Conservation (phyloP, 2,113 vertebrate genomes). For the Apistogramma diplotaenia region DNA sequence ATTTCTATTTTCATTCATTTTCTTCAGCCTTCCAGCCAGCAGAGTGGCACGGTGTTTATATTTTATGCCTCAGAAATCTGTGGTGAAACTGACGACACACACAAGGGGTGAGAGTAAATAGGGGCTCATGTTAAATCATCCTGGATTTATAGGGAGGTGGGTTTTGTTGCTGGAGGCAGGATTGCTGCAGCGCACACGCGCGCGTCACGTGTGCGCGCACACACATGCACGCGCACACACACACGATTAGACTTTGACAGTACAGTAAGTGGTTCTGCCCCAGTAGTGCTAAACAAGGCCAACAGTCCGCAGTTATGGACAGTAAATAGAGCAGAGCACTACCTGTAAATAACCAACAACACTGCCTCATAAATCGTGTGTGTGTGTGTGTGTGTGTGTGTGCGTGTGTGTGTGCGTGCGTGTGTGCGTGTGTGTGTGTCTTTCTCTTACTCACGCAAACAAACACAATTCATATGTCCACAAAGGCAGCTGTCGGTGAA, state of each 20-base stretch:
- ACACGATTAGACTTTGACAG: background rate
- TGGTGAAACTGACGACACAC: background rate
- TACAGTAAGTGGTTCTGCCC: slow-evolving; percentile 51
- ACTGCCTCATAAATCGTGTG: slow-evolving; percentile 55
- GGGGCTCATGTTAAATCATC: slow-evolving; percentile 41
- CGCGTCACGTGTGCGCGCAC: too few species aligned
- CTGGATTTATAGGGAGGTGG: slow-evolving; percentile 39
- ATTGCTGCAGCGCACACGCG: background rate
- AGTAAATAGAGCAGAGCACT: slow-evolving; percentile 67
- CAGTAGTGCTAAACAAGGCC: slow-evolving; percentile 65
- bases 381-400: background rate
- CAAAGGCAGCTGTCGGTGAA: background rate
- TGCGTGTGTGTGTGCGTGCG: background rate
- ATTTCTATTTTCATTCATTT: slow-evolving; percentile 5
- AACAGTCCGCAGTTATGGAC: slow-evolving; percentile 57
- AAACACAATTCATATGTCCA: background rate
- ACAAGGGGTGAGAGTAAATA: slow-evolving; percentile 33
- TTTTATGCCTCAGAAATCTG: background rate
- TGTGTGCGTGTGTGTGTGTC: slow-evolving; percentile 1
- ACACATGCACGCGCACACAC: background rate
- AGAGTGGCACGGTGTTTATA: background rate
- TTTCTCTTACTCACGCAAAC: background rate
- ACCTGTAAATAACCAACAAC: slow-evolving; percentile 67
- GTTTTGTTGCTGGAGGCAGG: background rate
- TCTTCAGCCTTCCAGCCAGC: background rate